Evolutionary conservation across 2,113 vertebrate species (phyloP).

Genomic region (Aphelocoma coerulescens): DNA sequence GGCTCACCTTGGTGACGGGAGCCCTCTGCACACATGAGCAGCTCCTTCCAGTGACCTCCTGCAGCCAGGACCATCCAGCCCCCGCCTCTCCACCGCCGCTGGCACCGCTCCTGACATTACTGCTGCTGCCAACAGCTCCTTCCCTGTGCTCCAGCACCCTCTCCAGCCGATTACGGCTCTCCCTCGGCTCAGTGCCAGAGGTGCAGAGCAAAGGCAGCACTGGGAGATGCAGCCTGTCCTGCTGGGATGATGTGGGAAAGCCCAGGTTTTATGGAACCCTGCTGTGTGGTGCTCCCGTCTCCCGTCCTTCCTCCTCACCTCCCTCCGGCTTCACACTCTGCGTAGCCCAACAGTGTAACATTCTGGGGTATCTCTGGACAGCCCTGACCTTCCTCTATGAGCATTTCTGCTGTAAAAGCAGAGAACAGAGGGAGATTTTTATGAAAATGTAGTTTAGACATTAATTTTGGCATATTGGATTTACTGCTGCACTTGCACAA

Average conservation of each 20-base stretch:
- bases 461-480: background rate
- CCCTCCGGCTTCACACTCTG: background rate
- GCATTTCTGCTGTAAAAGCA: background rate
- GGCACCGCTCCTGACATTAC: background rate
- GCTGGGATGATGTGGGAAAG: background rate
- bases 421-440: background rate
- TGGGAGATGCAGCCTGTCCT: background rate
- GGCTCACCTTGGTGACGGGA: background rate
- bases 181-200: background rate
- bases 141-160: background rate
- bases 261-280: background rate
- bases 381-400: background rate
- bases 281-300: background rate
- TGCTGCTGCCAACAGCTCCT: background rate
- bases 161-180: background rate
- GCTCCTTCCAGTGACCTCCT: background rate
- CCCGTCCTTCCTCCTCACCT: background rate
- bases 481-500: background rate
- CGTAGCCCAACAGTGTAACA: background rate
- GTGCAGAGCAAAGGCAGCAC: background rate
- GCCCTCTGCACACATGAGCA: fast-evolving
- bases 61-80: background rate
- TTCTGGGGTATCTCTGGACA: background rate
- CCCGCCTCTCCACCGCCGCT: fast-evolving
- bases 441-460: background rate